Evolutionary conservation across 2,113 vertebrate species (phyloP).

Genomic region (Dipodomys ordii): DNA sequence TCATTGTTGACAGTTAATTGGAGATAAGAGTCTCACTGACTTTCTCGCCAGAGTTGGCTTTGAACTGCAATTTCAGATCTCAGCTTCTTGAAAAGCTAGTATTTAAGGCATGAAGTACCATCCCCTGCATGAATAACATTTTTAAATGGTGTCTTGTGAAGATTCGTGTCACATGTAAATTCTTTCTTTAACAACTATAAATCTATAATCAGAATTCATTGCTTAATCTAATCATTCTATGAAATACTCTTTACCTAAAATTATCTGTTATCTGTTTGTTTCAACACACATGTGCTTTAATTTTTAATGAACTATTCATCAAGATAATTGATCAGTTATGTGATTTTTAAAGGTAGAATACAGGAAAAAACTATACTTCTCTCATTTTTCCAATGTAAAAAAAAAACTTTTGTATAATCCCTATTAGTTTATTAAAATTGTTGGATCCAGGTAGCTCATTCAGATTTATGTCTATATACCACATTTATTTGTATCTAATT

Average conservation of each 20-base stretch:
- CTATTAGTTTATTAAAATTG: too few species aligned
- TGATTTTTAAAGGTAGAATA: neutral
- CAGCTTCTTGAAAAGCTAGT: too few species aligned
- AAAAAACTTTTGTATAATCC: neutral
- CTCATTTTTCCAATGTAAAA: neutral
- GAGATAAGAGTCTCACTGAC: too few species aligned
- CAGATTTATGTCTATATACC: neutral
- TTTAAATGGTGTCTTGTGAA: neutral
- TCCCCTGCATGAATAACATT: neutral
- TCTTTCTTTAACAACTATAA: neutral
- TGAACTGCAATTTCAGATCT: too few species aligned
- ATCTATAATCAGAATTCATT: neutral
- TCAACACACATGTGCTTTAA: too few species aligned
- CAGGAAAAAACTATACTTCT: neutral
- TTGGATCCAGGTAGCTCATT: neutral
- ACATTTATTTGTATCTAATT: neutral
- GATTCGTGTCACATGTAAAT: neutral
- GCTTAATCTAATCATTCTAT: neutral
- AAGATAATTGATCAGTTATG: neutral
- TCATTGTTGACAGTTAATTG: too few species aligned
- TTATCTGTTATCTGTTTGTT: too few species aligned
- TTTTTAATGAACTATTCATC: neutral
- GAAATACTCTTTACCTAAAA: too few species aligned
- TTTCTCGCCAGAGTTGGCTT: too few species aligned
- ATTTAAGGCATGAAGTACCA: too few species aligned